These are phyloP conservation scores for Malthinus seriepunctatus DNA, from an alignment of 2,888 invertebrate species.

Conservation along the genomic window DNA sequence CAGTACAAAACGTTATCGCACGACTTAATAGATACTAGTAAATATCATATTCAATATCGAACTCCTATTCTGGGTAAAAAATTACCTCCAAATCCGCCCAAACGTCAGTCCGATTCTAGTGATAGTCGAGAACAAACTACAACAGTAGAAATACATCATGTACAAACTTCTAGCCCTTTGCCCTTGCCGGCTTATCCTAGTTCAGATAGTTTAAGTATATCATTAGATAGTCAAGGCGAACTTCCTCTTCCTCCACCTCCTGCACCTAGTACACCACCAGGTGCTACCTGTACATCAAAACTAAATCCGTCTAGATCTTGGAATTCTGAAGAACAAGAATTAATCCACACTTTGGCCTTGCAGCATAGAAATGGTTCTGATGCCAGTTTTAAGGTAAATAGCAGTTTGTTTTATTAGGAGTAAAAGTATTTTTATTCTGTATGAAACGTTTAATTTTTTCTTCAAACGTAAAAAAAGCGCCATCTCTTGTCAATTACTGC, in stretches of 20 bases:
- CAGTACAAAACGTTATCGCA: conserved; percentile 60
- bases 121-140: conserved; percentile 51
- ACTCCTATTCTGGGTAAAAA: conserved; percentile 78
- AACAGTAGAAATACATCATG: conserved; percentile 53
- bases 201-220: conserved; percentile 66
- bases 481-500: too few relatives aligned
- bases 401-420: not conserved
- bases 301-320: conserved; percentile 59
- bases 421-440: not conserved
- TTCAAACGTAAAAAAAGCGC: too few relatives aligned
- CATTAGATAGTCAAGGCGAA: conserved; percentile 58
- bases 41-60: conserved; percentile 50
- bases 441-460: not conserved
- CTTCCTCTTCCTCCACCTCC: conserved; percentile 68
- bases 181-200: conserved; percentile 68
- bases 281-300: conserved; percentile 53
- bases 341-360: conserved; percentile 56
- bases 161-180: conserved; percentile 61
- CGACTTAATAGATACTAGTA: conserved; percentile 56
- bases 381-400: conserved; percentile 77
- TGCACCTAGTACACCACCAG: conserved; percentile 68
- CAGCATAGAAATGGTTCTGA: conserved; percentile 76
- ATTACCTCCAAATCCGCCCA: conserved; percentile 80
- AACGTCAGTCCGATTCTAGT: conserved; percentile 61
- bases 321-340: conserved; percentile 58